Evolutionary conservation across 2,797 vertebrate species (phyloP), one percentile per base, ranked within the genome.

Genomic region (Paguma larvata): DNA sequence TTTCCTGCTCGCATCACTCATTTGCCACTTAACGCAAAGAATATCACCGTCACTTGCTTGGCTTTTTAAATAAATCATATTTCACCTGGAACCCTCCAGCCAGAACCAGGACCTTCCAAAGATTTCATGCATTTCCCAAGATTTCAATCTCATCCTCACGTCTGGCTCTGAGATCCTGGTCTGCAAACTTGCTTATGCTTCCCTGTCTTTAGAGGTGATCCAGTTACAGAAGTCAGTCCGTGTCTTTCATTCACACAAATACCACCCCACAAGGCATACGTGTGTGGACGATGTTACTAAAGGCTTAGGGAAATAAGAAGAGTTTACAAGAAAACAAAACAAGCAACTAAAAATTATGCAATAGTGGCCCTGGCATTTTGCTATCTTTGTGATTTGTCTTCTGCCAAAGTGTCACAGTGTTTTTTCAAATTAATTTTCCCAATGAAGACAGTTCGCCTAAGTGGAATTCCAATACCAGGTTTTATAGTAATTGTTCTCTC

Each of bases 171-270:
- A 65, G 44, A 48, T 41, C 5, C 68, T 53, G 21, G 7, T 85
- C 48, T 83, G 46, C 32, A 41, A 53, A 23, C 51, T 85, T 34
- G 48, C 18, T 21, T 30, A 13, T 9, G 32, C 46, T 91, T 56
- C 46, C 19, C 51, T 80, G 25, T 85, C 68, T 91, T 85, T 83
- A 63, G 96, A 83, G 32, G 11, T 51, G 34, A 91, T 44, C 10
- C 62, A 91, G 80, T 75, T 27, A n/a, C 2, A 30, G 34, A 92
- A 86, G n/a, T 6, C 16, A 89, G 38, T 13, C 48, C 67, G 77
- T 62, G 27, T 30, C 77, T 96, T 72, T 92, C 77, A 77, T 46
- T 73, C 84, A 84, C 34, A 85, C 70, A 95, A 77, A 92, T 67
- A 79, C 53, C 59, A 93, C 38, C 85, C 83, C 48, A 41, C 7